Base-by-base conservation (phyloP, 2,113 vertebrate genomes). In the Bufo bufo region DNA sequence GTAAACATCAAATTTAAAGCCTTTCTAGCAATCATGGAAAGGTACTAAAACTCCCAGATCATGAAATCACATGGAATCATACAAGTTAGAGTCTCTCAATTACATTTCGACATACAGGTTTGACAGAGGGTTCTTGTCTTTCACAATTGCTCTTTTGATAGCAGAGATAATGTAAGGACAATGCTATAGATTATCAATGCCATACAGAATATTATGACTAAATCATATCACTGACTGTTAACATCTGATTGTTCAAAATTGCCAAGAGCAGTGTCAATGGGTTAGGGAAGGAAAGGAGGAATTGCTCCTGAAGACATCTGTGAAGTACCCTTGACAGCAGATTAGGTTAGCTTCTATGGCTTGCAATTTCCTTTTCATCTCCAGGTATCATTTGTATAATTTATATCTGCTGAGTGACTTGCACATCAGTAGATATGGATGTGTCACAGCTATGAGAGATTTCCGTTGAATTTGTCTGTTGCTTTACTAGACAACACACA, bases 341-440 rank as follows among this genome's bases (percentile, higher is more conserved):
- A 75, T 58, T 19, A 63, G 72, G 84, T 63, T 54, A 63, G 56
- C n/a, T 66, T 77, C 52, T 50, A 63, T 75, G 45, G 43, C 85
- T 63, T 19, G 45, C 56, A 69, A 63, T 50, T 83, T 83, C n/a
- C 49, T 52, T 69, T 83, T 78, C 63, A 65, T 78, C 72, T 78
- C 45, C 33, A 47, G 85, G 63, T 77, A 78, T 14, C 47, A 61
- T 86, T 63, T 78, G 74, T 86, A 61, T 86, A 86, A 86, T 78
- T 86, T 85, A 77, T 50, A 33, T 85, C 54, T 6, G 7, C 58
- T 52, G 58, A 77, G 47, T 78, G 58, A 77, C 65, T 77, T 7
- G 85, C 11, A 86, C 45, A 86, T 78, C 74, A 86, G 74, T 4
- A 63, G 75, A 77, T 78, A 23, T 63, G 74, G 56, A 86, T 63